A percentile compares a stretch with the other conserved stretches of the same genome.
Conservation (phyloP, 1,140 invertebrate species). For the Drosophila watanabei region DNA sequence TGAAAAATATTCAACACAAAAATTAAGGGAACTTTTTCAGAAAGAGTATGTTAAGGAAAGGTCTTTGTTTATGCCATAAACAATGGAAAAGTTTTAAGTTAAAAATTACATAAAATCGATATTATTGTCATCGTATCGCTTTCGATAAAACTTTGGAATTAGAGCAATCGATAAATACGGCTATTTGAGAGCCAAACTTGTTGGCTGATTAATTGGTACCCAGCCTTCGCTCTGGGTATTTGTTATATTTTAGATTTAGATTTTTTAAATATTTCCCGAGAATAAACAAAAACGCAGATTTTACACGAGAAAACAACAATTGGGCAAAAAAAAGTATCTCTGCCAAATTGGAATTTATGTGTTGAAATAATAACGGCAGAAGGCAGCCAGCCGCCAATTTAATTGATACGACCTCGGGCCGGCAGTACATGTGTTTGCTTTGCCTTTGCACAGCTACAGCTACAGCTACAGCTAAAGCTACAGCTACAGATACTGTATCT, state of each 20-base stretch:
- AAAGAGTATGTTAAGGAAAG: neutral
- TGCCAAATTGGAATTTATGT: constrained; percentile 41
- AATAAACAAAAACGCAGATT: neutral
- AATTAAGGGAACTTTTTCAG: neutral
- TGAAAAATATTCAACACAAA: neutral
- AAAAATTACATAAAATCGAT: neutral
- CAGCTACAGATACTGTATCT: constrained; percentile 27
- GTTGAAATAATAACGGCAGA: constrained; percentile 26
- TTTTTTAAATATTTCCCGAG: neutral
- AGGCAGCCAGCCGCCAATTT: constrained; percentile 23
- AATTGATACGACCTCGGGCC: constrained; percentile 66
- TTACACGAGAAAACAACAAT: constrained; percentile 9
- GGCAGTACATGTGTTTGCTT: constrained; percentile 41
- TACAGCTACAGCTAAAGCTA: neutral
- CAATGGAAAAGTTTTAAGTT: constrained; percentile 8
- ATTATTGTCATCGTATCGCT: neutral
- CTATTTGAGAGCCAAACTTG: neutral
- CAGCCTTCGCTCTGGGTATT: constrained; percentile 5
- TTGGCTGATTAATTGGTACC: constrained; percentile 30
- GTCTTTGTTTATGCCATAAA: neutral
- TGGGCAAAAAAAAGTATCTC: neutral
- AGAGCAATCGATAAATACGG: constrained; percentile 15
- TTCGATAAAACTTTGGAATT: constrained; percentile 4
- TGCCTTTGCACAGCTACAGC: constrained; percentile 25
- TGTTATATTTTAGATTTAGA: constrained; percentile 17